Evolutionary conservation across 2,113 vertebrate species (phyloP).

Genomic region (Fulica atra): DNA sequence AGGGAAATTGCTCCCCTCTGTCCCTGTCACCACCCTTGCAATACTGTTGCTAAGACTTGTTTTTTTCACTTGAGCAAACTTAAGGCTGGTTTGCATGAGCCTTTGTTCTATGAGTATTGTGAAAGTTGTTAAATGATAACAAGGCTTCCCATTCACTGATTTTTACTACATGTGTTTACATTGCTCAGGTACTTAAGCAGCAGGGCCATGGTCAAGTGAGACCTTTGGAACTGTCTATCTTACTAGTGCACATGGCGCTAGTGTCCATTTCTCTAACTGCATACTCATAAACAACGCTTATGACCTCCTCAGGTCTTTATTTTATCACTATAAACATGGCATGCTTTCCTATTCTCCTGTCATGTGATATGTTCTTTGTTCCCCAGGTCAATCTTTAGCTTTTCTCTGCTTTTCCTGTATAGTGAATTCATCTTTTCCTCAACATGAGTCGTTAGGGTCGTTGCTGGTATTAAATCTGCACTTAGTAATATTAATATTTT

Average conservation of each 20-base stretch:
- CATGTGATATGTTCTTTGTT: not conserved
- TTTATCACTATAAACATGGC: not conserved
- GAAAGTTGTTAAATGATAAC: not conserved
- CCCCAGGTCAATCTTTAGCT: not conserved
- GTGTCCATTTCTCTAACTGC: not conserved
- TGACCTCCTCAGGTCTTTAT: not conserved
- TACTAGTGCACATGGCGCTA: not conserved
- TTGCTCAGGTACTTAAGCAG: not conserved
- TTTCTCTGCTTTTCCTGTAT: not conserved
- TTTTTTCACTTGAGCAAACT: not conserved
- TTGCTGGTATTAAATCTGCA: not conserved
- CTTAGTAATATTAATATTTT: not conserved
- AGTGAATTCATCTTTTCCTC: not conserved
- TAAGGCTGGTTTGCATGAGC: not conserved
- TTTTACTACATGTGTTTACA: not conserved
- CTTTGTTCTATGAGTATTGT: not conserved
- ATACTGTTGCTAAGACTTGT: not conserved
- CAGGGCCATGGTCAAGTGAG: not conserved
- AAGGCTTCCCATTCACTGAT: not conserved
- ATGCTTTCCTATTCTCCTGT: not conserved
- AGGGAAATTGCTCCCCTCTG: not conserved
- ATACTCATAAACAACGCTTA: not conserved
- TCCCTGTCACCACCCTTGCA: not conserved
- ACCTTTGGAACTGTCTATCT: not conserved
- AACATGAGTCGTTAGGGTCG: not conserved